Percentiles rank a stretch among this genome's conserved stretches.
Conservation (phyloP, 2,797 vertebrate genomes). For the Gastrophryne carolinensis region DNA sequence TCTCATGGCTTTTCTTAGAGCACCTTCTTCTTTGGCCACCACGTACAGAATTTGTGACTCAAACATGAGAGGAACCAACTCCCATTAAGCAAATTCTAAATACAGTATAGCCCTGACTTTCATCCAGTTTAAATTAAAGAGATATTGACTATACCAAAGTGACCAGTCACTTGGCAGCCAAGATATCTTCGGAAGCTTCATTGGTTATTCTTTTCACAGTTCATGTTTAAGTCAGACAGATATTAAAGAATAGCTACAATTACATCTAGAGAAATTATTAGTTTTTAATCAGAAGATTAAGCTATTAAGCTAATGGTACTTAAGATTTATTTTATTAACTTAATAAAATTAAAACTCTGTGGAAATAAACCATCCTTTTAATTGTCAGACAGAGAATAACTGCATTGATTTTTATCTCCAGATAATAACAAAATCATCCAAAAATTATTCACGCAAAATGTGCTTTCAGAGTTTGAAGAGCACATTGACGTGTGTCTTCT, state of each 20-base stretch:
- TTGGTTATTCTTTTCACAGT: conserved; percentile 38
- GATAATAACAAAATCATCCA: conserved; percentile 56
- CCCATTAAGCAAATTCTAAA: no score
- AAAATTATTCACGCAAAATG: conserved; percentile 50
- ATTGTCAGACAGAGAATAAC: conserved; percentile 65
- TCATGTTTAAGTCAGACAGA: conserved; percentile 49
- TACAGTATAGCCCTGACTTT: no score
- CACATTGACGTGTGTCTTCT: conserved; percentile 45
- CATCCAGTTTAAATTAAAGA: neutral
- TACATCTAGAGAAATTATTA: conserved; percentile 63
- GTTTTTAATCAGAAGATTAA: conserved; percentile 63
- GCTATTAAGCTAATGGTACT: conserved; percentile 67
- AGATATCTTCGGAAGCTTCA: conserved; percentile 24
- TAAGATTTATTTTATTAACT: conserved; percentile 68
- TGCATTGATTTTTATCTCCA: conserved; percentile 67
- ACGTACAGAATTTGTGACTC: no score
- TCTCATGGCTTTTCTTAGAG: no score
- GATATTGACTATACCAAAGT: neutral
- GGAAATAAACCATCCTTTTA: conserved; percentile 68
- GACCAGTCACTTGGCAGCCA: conserved; percentile 1
- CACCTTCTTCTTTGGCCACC: no score
- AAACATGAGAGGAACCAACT: no score
- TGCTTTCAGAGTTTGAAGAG: conserved; percentile 51
- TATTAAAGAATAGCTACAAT: conserved; percentile 53
- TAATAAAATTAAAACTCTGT: conserved; percentile 67